Evolutionary conservation across 2,888 invertebrate genomes (phyloP).

Genomic region (Therioaphis trifolii): DNA sequence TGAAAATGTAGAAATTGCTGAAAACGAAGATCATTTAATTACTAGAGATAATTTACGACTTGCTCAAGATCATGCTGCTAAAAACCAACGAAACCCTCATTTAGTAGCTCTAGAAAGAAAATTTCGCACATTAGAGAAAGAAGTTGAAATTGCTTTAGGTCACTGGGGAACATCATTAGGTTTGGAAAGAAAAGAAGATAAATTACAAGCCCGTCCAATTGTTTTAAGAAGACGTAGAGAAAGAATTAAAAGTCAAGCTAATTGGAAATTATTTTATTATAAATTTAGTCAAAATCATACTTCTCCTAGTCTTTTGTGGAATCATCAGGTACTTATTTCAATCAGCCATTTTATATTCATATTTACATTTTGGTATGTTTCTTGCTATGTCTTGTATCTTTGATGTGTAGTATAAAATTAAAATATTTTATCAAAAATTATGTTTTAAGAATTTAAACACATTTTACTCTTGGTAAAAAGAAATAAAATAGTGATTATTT

Average conservation of each 20-base stretch:
- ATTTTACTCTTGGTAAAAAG: too few species aligned
- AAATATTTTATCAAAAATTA: too few species aligned
- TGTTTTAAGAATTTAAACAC: background rate
- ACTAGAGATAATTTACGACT: slow-evolving; percentile 95
- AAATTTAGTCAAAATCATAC: slow-evolving; percentile 95
- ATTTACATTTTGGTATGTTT: slow-evolving; percentile 24
- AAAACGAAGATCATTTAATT: slow-evolving; percentile 79
- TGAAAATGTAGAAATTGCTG: slow-evolving; percentile 82
- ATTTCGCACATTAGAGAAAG: slow-evolving; percentile 83
- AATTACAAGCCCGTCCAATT: slow-evolving; percentile 82
- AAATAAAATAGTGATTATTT: too few species aligned
- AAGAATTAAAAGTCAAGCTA: slow-evolving; percentile 84
- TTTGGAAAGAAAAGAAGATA: slow-evolving; percentile 72
- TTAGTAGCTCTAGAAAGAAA: slow-evolving; percentile 80
- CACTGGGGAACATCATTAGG: slow-evolving; percentile 80
- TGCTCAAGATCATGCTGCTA: slow-evolving; percentile 83
- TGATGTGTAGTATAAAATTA: too few species aligned
- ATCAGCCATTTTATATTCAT: background rate
- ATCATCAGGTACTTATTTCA: slow-evolving; percentile 81
- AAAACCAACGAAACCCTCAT: slow-evolving; percentile 77
- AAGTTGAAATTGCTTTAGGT: slow-evolving; percentile 80
- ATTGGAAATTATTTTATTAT: slow-evolving; percentile 95
- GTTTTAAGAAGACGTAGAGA: slow-evolving; percentile 91
- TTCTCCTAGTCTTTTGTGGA: slow-evolving; percentile 98
- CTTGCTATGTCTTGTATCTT: too few species aligned